Evolutionary conservation across 2,113 vertebrate species (phyloP).

Genomic region (Onychostruthus taczanowskii): DNA sequence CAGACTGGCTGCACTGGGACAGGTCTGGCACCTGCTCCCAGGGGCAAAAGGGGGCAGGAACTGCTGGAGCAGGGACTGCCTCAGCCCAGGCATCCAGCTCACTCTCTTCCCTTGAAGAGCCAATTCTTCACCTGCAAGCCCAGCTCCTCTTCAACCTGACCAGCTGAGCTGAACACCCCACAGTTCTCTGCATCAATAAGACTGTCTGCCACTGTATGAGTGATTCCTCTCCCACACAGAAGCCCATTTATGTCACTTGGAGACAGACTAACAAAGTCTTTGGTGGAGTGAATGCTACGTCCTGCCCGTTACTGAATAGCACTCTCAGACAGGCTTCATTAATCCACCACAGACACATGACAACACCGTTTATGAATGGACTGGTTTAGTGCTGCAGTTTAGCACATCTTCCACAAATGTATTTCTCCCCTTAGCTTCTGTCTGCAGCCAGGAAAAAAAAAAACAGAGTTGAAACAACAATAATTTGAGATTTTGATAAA

Average conservation of each 20-base stretch:
- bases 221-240: neutral
- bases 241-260: neutral
- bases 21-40: neutral
- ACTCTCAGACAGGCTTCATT: neutral
- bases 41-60: neutral
- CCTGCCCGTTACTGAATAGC: neutral
- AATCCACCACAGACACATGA: conserved; percentile 21
- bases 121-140: neutral
- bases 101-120: neutral
- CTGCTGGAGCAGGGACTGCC: neutral
- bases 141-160: neutral
- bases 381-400: neutral
- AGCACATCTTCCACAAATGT: neutral
- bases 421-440: neutral
- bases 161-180: neutral
- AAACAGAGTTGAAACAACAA: neutral
- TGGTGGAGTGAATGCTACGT: neutral
- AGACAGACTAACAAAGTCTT: conserved; percentile 15
- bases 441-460: neutral
- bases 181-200: neutral
- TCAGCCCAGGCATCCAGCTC: neutral
- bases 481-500: neutral
- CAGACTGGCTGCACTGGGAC: neutral
- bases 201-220: neutral
- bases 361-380: neutral